These are phyloP conservation scores for Pelecanoides urinatrix DNA, from an alignment of 2,113 vertebrate genomes.

Conservation along the genomic window DNA sequence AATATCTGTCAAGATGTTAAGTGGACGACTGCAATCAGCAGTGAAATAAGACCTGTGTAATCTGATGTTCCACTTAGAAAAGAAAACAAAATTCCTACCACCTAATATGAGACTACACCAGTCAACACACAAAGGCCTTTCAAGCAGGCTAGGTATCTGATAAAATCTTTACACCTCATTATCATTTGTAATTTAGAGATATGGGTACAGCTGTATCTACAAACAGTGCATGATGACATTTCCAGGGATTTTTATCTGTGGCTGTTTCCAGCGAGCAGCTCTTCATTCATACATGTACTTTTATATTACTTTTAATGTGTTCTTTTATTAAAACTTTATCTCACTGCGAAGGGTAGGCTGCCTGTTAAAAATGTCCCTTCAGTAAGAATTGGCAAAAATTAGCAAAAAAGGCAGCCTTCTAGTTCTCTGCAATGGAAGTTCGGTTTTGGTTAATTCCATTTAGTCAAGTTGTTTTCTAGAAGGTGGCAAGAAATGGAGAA, in stretches of 20 bases:
- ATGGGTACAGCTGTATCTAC: constrained; percentile 51
- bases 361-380: neutral
- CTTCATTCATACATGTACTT: neutral
- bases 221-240: constrained; percentile 28
- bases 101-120: constrained; percentile 43
- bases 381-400: neutral
- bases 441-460: neutral
- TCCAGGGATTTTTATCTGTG: constrained; percentile 60
- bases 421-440: neutral
- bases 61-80: constrained; percentile 89
- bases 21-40: constrained; percentile 85
- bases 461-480: neutral
- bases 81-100: constrained; percentile 77
- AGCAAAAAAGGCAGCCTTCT: neutral
- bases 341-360: neutral
- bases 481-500: neutral
- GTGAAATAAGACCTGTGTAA: constrained; percentile 90
- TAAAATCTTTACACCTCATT: constrained; percentile 79
- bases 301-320: neutral
- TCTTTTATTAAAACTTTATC: neutral
- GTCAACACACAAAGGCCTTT: constrained; percentile 62
- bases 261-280: neutral
- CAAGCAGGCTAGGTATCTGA: constrained; percentile 62
- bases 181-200: constrained; percentile 64
- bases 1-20: constrained; percentile 88